Percentiles rank a stretch among this genome's conserved stretches.
Evolutionary conservation across 2,797 vertebrate genomes (phyloP).

Genomic region (Catostomus latipinnis): DNA sequence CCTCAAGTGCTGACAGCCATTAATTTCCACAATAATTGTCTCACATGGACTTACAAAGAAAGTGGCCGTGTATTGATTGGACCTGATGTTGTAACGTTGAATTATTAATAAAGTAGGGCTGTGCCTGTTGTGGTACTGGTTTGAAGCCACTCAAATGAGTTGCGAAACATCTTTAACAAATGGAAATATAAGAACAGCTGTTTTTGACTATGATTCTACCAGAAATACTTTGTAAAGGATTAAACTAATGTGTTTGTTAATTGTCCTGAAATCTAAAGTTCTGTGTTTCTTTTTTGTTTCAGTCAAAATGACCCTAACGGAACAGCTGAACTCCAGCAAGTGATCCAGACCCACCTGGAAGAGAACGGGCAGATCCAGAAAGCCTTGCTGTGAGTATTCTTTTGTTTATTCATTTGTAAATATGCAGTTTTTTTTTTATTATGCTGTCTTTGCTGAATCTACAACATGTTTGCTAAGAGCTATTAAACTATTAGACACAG

Average conservation of each 20-base stretch:
- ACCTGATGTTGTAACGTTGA: slow-evolving; percentile 49
- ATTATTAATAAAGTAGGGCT: slow-evolving; percentile 60
- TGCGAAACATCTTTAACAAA: not conserved
- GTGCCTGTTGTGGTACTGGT: slow-evolving; percentile 15
- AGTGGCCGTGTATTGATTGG: slow-evolving; percentile 51
- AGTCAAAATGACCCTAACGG: slow-evolving; percentile 92
- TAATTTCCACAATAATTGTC: slow-evolving; percentile 22
- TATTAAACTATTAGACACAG: not conserved
- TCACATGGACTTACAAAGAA: slow-evolving; percentile 35
- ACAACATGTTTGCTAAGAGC: slow-evolving; percentile 4
- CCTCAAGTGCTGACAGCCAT: slow-evolving; percentile 31
- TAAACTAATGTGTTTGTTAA: slow-evolving; percentile 12
- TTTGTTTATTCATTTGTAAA: slow-evolving; percentile 11
- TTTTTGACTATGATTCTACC: not conserved
- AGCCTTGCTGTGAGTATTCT: slow-evolving; percentile 78
- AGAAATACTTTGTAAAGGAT: slow-evolving; percentile 2
- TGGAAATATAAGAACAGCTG: not conserved
- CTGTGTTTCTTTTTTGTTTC: slow-evolving; percentile 40
- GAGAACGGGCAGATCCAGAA: slow-evolving; percentile 76
- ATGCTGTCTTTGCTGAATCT: not conserved
- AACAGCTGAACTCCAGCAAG: slow-evolving; percentile 81
- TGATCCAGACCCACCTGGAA: slow-evolving; percentile 83
- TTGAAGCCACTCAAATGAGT: slow-evolving; percentile 1
- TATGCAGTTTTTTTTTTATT: not conserved
- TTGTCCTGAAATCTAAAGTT: not conserved